phyloP scores from a whole-genome alignment of 2,797 vertebrate genomes.

The Falco biarmicus region DNA sequence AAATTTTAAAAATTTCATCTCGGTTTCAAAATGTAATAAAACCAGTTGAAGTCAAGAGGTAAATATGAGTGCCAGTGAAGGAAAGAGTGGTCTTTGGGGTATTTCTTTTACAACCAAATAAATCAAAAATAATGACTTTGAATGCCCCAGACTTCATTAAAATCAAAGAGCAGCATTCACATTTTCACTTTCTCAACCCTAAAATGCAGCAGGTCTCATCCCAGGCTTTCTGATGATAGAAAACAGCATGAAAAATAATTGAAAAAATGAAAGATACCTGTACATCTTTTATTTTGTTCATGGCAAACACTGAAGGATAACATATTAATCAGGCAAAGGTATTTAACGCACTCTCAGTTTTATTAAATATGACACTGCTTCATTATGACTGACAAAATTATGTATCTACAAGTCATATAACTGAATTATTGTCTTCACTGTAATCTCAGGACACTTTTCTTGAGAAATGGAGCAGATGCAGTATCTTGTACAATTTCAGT shows the following conservation, averaged over 20 bases:
- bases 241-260: background rate
- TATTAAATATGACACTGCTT: background rate
- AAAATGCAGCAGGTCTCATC: background rate
- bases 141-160: background rate
- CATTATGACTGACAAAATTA: background rate
- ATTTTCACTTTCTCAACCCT: background rate
- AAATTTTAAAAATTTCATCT: background rate
- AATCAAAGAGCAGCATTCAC: background rate
- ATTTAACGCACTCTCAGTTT: background rate
- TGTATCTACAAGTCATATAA: background rate
- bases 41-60: background rate
- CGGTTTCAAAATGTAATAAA: background rate
- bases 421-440: background rate
- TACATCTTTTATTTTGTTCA: background rate
- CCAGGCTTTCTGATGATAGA: background rate
- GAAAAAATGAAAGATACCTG: background rate
- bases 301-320: background rate
- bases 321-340: background rate
- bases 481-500: background rate
- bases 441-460: conserved; percentile 19
- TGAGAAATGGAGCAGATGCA: background rate
- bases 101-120: conserved; percentile 7
- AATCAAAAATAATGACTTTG: background rate
- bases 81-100: background rate
- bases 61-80: background rate